Conservation (phyloP, 2,113 vertebrate species). For the Limnothrissa miodon region DNA sequence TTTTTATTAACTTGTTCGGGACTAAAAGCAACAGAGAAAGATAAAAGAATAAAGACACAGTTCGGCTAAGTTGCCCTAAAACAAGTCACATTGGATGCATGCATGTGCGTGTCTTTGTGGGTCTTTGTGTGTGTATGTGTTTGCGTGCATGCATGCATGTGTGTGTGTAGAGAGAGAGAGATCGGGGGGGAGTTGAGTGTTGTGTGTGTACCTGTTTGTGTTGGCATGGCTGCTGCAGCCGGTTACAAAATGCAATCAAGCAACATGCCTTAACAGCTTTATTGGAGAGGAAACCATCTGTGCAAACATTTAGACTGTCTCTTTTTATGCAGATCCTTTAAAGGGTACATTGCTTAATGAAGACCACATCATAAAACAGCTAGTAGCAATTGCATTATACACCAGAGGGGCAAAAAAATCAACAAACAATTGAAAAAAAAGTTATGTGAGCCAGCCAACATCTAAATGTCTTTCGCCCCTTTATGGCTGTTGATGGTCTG, state of each 20-base stretch:
- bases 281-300: conserved; percentile 5
- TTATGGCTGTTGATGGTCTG: conserved; percentile 28
- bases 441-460: conserved; percentile 12
- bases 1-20: neutral
- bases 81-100: neutral
- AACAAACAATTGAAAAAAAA: conserved; percentile 13
- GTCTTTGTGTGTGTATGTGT: neutral
- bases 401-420: neutral
- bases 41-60: neutral
- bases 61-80: neutral
- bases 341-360: conserved; percentile 12
- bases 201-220: neutral
- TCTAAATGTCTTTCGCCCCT: neutral
- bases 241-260: neutral
- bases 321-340: neutral
- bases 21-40: neutral
- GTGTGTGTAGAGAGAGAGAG: neutral
- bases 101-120: neutral
- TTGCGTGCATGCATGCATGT: neutral
- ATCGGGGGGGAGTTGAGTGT: neutral
- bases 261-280: neutral
- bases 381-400: conserved; percentile 16
- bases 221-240: neutral
- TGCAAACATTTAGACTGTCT: neutral
- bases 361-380: neutral